Evolutionary conservation across 2,113 vertebrate species (phyloP), one percentile per base, ranked within the genome.

Genomic region (Heterocephalus glaber): DNA sequence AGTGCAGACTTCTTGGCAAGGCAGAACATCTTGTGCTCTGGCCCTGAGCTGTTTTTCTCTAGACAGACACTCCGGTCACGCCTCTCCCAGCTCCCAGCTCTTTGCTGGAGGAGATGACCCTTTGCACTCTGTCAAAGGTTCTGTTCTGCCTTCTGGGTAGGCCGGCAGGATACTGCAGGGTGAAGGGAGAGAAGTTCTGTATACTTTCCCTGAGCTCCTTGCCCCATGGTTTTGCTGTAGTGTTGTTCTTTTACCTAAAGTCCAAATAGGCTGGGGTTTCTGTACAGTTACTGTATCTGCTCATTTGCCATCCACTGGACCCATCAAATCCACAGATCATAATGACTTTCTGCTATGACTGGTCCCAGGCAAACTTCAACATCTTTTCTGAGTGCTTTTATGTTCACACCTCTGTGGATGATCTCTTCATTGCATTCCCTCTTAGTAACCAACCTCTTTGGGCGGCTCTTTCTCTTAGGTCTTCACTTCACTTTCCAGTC

Each of bases 1-100:
- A 97, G 83, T 95, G 86, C 97, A 97, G 95, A 86, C 68, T 49
- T 19, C 90, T 92, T 89, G 95, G 95, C 92, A 89, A 70, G 33
- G 28, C 79, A 20, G 28, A 30, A 1, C 9, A 16, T 66, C 90
- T 79, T 65, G 83, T n/a, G 63, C 86, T 90, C 61, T 54, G 90
- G 77, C 49, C 80, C 60, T 87, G 76, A 41, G 52, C 81, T 85
- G 30, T 66, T 95, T 92, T 60, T 66, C 58, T 89, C 54, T 38
- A n/a, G n/a, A n/a, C 5, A 77, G 70, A 30, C 24, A 81, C 41
- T 24, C 63, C 66, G 76, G 82, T 81, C n/a, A 41, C 30, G 35
- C n/a, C 66, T 52, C 33, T 35, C 17, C 65, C 58, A 52, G 44
- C 16, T 83, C 8, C 89, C 12, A 16, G 65, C 54, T 86, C 26